A percentile compares a stretch with the other conserved stretches of the same genome.
These are phyloP conservation scores for Excalfactoria chinensis DNA, from an alignment of 2,113 vertebrate genomes.

Conservation along the genomic window DNA sequence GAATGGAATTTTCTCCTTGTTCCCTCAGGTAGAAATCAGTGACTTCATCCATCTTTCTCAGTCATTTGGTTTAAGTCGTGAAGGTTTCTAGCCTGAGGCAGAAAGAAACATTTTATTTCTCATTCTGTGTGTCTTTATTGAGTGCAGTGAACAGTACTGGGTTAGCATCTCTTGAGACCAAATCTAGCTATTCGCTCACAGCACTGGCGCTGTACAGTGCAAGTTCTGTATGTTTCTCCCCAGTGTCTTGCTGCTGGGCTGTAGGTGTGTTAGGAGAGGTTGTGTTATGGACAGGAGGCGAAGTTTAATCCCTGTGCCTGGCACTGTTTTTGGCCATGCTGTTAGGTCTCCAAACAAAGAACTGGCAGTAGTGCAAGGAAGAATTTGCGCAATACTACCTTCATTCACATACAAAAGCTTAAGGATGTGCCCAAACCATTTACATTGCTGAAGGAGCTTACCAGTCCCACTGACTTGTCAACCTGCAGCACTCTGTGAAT, in stretches of 20 bases:
- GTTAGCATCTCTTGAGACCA: not conserved
- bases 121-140: not conserved
- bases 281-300: not conserved
- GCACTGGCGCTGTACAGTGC: not conserved
- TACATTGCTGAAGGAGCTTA: not conserved
- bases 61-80: not conserved
- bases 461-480: not conserved
- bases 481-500: not conserved
- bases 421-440: not conserved
- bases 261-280: not conserved
- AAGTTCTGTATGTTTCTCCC: not conserved
- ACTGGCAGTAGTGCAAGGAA: not conserved
- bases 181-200: not conserved
- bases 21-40: not conserved
- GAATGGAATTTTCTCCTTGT: not conserved
- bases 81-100: conserved; percentile 10
- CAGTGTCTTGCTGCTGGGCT: not conserved
- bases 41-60: not conserved
- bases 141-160: not conserved
- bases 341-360: not conserved
- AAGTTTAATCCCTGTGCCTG: not conserved
- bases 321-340: not conserved
- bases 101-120: not conserved
- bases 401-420: not conserved
- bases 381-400: not conserved